These are phyloP conservation scores for Argyrosomus regius DNA, from an alignment of 2,797 vertebrate genomes.

Conservation along the genomic window DNA sequence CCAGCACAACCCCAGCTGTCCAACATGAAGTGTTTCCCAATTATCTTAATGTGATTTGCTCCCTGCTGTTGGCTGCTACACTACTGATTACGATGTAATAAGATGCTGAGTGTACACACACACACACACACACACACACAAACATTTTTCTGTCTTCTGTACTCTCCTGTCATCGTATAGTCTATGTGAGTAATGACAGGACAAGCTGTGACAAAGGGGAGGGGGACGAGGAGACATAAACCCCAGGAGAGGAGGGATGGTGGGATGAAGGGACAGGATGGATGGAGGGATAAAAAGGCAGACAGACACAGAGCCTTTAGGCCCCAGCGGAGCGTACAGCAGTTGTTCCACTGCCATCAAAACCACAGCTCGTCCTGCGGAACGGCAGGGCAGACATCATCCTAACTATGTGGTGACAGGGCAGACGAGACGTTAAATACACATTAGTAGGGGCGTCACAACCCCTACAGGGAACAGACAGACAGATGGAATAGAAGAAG, in stretches of 20 bases:
- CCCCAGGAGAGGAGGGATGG: conserved; percentile 63
- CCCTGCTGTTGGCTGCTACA: conserved; percentile 70
- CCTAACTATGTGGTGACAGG: conserved; percentile 75
- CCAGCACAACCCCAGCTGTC: conserved; percentile 78
- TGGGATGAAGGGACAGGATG: conserved; percentile 61
- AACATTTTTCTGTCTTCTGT: conserved; percentile 45
- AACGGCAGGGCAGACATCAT: conserved; percentile 62
- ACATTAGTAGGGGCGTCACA: conserved; percentile 65
- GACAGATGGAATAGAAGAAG: conserved; percentile 60
- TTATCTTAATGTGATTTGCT: conserved; percentile 84
- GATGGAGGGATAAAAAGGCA: conserved; percentile 69
- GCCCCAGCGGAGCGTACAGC: conserved; percentile 58
- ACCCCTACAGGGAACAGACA: conserved; percentile 55
- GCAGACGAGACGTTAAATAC: conserved; percentile 74
- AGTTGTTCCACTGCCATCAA: conserved; percentile 64
- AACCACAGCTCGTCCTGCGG: conserved; percentile 59
- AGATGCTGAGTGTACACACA: conserved; percentile 55
- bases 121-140: conserved; percentile 14
- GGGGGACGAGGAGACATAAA: conserved; percentile 49
- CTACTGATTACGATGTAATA: conserved; percentile 76
- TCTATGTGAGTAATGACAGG: conserved; percentile 71
- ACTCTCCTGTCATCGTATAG: conserved; percentile 65
- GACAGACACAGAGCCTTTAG: conserved; percentile 61
- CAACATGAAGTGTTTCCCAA: conserved; percentile 80
- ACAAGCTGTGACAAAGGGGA: conserved; percentile 69